Evolutionary conservation across 2,113 vertebrate species (phyloP).

Genomic region (Steatornis caripensis): DNA sequence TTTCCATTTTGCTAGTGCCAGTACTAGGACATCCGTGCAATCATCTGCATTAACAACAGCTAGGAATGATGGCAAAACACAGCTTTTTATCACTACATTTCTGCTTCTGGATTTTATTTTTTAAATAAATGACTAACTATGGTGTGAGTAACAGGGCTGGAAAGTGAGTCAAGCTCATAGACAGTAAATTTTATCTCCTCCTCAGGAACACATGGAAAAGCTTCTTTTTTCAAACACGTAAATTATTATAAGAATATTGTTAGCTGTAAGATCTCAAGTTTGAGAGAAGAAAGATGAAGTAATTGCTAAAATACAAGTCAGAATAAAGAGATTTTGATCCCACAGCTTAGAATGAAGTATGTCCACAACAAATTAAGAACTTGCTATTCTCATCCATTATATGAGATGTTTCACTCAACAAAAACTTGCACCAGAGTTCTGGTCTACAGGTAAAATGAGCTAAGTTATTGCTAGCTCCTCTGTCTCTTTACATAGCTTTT

Average conservation of each 20-base stretch:
- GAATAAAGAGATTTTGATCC: neutral
- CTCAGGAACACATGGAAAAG: neutral
- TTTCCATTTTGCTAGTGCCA: neutral
- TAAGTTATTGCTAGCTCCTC: neutral
- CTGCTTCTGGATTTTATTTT: neutral
- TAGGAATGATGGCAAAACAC: neutral
- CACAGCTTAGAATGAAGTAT: neutral
- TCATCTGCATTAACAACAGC: neutral
- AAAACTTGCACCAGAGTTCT: neutral
- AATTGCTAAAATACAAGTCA: neutral
- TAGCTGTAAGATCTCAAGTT: neutral
- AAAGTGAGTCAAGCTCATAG: neutral
- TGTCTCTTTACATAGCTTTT: neutral
- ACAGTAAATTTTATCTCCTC: neutral
- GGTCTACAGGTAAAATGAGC: neutral
- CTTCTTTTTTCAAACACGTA: neutral
- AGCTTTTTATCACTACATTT: neutral
- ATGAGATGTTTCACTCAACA: neutral
- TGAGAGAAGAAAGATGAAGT: neutral
- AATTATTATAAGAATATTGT: neutral
- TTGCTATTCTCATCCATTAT: neutral
- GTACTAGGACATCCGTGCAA: neutral
- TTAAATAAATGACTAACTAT: neutral
- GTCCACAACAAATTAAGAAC: neutral
- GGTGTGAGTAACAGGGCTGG: neutral